A percentile compares a stretch with the other conserved stretches of the same genome.
These are phyloP conservation scores for Pachycephus smyrnensis DNA, from an alignment of 2,888 invertebrate genomes.

Conservation along the genomic window DNA sequence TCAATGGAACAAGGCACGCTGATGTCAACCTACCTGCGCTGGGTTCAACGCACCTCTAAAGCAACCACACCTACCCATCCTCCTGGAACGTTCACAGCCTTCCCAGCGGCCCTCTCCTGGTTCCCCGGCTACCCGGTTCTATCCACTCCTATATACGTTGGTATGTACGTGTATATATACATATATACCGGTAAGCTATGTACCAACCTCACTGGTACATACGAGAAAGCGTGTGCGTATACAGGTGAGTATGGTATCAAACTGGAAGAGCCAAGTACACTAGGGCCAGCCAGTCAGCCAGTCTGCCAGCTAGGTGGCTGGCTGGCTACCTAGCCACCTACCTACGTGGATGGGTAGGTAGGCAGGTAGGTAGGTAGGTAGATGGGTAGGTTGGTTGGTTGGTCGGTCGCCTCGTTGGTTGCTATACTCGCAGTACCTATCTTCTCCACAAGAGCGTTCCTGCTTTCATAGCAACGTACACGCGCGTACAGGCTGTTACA, in stretches of 20 bases:
- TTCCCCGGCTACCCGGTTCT: conserved; percentile 21
- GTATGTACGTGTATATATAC: neutral
- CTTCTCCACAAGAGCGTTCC: neutral
- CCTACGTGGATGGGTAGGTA: neutral
- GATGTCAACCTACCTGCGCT: conserved; percentile 63
- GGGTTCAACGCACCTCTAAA: conserved; percentile 66
- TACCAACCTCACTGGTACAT: neutral
- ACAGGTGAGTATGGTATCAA: conserved; percentile 51
- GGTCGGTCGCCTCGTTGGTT: neutral
- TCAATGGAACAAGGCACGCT: conserved; percentile 62
- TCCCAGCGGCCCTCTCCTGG: conserved; percentile 27
- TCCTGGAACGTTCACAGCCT: conserved; percentile 57
- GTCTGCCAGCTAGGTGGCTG: neutral
- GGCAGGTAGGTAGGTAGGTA: neutral
- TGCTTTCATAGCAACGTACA: neutral
- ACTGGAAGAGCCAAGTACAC: conserved; percentile 44
- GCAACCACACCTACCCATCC: conserved; percentile 64
- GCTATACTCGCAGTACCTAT: neutral
- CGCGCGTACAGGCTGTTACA: neutral
- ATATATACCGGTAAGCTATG: conserved; percentile 17
- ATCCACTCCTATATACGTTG: conserved; percentile 24
- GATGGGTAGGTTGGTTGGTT: neutral
- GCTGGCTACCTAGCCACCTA: neutral
- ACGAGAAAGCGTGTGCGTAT: neutral
- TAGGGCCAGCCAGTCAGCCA: neutral